phyloP scores from a whole-genome alignment of 37 sponge, comb jelly and placozoan species.

The Spongilla lacustris region DNA sequence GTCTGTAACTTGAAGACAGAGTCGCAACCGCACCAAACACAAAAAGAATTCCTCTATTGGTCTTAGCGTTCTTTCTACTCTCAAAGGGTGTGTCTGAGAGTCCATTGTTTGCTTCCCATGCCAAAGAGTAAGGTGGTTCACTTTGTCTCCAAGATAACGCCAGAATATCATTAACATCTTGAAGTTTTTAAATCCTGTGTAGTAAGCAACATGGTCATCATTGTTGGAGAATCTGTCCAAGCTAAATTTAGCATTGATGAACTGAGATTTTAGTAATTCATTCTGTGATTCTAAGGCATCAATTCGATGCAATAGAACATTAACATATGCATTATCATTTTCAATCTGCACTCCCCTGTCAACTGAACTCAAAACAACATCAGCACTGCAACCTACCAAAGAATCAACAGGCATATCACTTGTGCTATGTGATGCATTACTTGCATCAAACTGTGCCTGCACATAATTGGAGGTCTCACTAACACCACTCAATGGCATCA shows the following conservation, averaged over 20 bases:
- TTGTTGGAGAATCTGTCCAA: background rate
- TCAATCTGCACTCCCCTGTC: background rate
- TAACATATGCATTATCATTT: background rate
- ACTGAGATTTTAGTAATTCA: background rate
- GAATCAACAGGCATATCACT: conserved; percentile 9
- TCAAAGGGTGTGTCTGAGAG: background rate
- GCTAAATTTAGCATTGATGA: background rate
- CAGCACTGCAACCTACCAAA: background rate
- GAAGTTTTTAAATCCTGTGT: background rate
- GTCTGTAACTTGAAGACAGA: conserved; percentile 11
- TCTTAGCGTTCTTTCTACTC: conserved; percentile 5
- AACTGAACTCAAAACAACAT: background rate
- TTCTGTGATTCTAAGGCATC: background rate
- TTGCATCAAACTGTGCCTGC: background rate
- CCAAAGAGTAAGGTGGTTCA: background rate
- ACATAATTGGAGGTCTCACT: background rate
- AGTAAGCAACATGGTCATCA: background rate
- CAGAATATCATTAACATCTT: background rate
- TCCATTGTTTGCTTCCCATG: background rate
- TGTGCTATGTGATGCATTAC: background rate
- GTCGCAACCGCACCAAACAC: conserved; percentile 23
- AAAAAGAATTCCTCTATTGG: conserved; percentile 30
- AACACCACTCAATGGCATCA: background rate
- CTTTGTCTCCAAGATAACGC: background rate
- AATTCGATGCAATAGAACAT: background rate